Base-by-base conservation (phyloP, 1,140 invertebrate species). In the Ostrea edulis region DNA sequence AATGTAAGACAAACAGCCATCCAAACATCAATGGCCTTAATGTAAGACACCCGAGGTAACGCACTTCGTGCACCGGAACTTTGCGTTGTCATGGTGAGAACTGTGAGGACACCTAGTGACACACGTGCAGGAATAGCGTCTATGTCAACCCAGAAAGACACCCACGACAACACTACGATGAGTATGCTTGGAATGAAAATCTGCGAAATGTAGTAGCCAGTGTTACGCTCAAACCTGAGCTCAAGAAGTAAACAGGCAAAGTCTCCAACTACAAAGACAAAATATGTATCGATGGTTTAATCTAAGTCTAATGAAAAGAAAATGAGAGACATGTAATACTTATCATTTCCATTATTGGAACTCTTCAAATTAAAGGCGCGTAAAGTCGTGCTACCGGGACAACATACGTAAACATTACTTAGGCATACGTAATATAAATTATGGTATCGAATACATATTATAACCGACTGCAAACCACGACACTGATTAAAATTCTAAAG, bases 141-240 rank as follows among this genome's bases (percentile, higher is more conserved):
- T 51, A 96, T 95, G 88, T 96, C 96, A 77, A 96, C 96, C 97
- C 98, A 99, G 91, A 92, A 92, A 2, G 90, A 91, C 22, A 91
- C 98, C 98, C 98, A 99, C 0, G 98, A 98, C 0, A 99, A 95
- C 0, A 99, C 97, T 0, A 99, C 98, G 88, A 99, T 98, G 58
- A 99, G 96, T 81, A 98, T 97, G 93, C 98, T 98, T 0, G 98
- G 98, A 51, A 98, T 96, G 95, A 98, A 98, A 11, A 98, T 97
- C 95, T 98, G 97, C 89, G 98, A 97, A 5, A 99, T 96, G 95
- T 98, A 99, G 94, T 98, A 98, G 77, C 98, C 98, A 2, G 52
- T 54, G 44, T 83, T 83, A 11, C 82, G 22, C 35, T 83, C 82
- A 83, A 83, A 83, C 44, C 52, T n/a, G 2, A 83, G 44, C 17